A percentile compares a stretch with the other conserved stretches of the same genome.
Evolutionary conservation across 2,113 vertebrate genomes (phyloP).

Genomic region (Sceloporus undulatus): DNA sequence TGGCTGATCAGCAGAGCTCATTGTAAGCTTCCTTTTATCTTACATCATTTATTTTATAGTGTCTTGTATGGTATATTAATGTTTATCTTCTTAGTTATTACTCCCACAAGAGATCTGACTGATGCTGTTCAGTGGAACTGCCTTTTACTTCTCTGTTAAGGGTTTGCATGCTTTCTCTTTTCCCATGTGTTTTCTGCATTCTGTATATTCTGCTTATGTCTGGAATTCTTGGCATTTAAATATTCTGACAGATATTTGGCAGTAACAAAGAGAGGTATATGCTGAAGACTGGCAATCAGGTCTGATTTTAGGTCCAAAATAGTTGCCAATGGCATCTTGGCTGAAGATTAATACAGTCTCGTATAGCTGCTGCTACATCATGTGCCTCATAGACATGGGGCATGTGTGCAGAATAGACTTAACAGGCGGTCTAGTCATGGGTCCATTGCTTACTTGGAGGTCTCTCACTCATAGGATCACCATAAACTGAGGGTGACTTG

Average conservation of each 20-base stretch:
- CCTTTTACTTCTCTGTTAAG: neutral
- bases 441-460: no score
- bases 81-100: neutral
- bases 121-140: neutral
- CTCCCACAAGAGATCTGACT: neutral
- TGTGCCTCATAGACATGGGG: no score
- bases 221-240: neutral
- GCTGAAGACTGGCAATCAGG: neutral
- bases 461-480: no score
- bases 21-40: neutral
- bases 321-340: neutral
- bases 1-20: conserved; percentile 14
- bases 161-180: neutral
- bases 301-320: neutral
- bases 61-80: neutral
- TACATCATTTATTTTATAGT: neutral
- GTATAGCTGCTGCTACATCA: no score
- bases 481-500: no score
- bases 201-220: neutral
- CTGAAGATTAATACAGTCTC: neutral
- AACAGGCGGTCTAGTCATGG: no score
- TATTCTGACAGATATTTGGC: neutral
- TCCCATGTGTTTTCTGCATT: neutral
- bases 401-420: neutral
- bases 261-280: neutral